Percentiles rank a stretch among this genome's conserved stretches.
These are phyloP conservation scores for Microctonus brassicae DNA, from an alignment of 2,888 invertebrate species.

Conservation along the genomic window DNA sequence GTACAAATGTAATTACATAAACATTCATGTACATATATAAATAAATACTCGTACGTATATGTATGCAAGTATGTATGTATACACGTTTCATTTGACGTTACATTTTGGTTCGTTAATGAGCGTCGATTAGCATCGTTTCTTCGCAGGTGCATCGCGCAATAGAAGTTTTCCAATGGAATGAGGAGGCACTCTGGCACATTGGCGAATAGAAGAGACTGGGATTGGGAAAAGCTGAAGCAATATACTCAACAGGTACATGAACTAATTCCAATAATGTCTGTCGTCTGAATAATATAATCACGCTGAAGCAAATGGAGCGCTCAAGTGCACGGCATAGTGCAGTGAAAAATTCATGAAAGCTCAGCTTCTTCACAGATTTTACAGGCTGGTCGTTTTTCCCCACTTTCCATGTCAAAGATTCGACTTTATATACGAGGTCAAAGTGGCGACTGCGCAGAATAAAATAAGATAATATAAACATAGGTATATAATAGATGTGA, in stretches of 20 bases:
- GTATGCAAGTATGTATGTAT: neutral
- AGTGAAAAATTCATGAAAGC: slow-evolving; percentile 14
- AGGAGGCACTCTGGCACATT: neutral
- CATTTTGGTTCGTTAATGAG: slow-evolving; percentile 23
- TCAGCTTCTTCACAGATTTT: slow-evolving; percentile 5
- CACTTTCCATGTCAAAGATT: slow-evolving; percentile 18
- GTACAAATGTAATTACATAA: slow-evolving; percentile 37
- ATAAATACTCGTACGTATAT: neutral
- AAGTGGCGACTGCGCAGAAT: slow-evolving; percentile 29
- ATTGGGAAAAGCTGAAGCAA: neutral
- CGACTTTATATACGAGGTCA: slow-evolving; percentile 22
- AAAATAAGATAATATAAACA: slow-evolving; percentile 42
- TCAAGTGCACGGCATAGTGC: neutral
- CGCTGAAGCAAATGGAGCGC: neutral
- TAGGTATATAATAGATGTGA: too few species aligned
- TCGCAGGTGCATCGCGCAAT: slow-evolving; percentile 17
- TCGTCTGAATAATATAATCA: slow-evolving; percentile 28
- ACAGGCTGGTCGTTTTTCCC: neutral
- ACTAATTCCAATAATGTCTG: slow-evolving; percentile 23
- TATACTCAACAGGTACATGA: slow-evolving; percentile 36
- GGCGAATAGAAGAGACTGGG: neutral
- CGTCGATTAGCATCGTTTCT: slow-evolving; percentile 37
- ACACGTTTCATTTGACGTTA: neutral
- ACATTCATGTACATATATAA: slow-evolving; percentile 7
- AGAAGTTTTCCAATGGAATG: neutral